Conservation (phyloP, 2,888 invertebrate species). For the Coecobrya sp. region DNA sequence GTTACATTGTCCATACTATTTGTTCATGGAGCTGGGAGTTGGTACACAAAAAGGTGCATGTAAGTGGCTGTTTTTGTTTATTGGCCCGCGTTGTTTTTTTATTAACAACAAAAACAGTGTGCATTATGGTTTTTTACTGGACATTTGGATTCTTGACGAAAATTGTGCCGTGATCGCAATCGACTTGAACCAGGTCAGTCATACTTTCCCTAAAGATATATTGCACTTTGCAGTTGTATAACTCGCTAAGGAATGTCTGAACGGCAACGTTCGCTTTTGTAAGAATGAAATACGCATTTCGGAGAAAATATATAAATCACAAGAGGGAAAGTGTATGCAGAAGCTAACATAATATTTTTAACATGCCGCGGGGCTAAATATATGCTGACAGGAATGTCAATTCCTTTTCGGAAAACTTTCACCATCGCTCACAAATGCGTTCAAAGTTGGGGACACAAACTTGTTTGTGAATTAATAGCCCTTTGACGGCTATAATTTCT, state of each 20-base stretch:
- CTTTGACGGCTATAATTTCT: background rate
- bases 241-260: background rate
- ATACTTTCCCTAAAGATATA: background rate
- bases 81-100: background rate
- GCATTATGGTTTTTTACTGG: background rate
- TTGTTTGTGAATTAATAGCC: background rate
- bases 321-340: background rate
- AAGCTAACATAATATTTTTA: background rate
- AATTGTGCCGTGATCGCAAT: slow-evolving; percentile 70
- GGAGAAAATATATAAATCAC: background rate
- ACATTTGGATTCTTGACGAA: slow-evolving; percentile 4
- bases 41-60: too few relatives aligned
- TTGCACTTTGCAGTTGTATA: too few relatives aligned
- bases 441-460: background rate
- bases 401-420: background rate
- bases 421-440: background rate
- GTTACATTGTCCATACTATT: too few relatives aligned
- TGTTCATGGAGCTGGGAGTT: too few relatives aligned
- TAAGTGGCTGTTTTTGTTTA: background rate
- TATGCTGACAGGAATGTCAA: background rate
- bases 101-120: slow-evolving; percentile 1
- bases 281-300: background rate
- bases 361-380: background rate
- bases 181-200: slow-evolving; percentile 78
- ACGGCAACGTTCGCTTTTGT: too few relatives aligned